Percentiles rank a stretch among this genome's conserved stretches.
Evolutionary conservation across 2,113 vertebrate genomes (phyloP).

Genomic region (Triplophysa tibetana): DNA sequence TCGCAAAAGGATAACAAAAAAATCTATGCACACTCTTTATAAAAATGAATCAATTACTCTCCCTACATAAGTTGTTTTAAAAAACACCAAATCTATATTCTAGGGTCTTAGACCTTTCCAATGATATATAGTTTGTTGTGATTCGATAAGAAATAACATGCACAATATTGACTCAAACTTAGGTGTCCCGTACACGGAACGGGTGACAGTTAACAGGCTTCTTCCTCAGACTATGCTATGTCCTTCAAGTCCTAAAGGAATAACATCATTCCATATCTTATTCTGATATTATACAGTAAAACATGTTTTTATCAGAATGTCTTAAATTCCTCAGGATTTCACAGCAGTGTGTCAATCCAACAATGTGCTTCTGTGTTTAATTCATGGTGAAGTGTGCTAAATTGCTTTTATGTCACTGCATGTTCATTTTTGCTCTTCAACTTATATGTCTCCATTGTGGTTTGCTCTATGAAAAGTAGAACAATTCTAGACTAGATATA

Average conservation of each 20-base stretch:
- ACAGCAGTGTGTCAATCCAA: background rate
- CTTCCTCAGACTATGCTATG: background rate
- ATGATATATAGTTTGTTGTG: no score
- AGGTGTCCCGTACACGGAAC: no score
- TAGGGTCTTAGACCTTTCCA: no score
- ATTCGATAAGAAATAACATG: no score
- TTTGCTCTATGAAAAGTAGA: background rate
- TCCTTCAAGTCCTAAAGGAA: background rate
- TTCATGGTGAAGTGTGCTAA: background rate
- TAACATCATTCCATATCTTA: background rate
- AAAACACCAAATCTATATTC: no score
- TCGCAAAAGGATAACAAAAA: no score
- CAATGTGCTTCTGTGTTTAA: background rate
- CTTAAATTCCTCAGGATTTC: background rate
- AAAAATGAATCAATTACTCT: no score
- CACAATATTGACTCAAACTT: no score
- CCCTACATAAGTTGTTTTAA: no score
- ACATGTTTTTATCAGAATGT: no score
- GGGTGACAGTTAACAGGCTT: no score
- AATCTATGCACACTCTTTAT: no score
- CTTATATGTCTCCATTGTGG: background rate
- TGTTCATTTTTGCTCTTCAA: background rate
- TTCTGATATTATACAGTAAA: background rate
- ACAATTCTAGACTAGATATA: background rate
- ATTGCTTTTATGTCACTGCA: background rate